Evolutionary conservation across 2,888 invertebrate genomes (phyloP), one percentile per base, ranked within the genome.

Genomic region (Gerris lacustris): DNA sequence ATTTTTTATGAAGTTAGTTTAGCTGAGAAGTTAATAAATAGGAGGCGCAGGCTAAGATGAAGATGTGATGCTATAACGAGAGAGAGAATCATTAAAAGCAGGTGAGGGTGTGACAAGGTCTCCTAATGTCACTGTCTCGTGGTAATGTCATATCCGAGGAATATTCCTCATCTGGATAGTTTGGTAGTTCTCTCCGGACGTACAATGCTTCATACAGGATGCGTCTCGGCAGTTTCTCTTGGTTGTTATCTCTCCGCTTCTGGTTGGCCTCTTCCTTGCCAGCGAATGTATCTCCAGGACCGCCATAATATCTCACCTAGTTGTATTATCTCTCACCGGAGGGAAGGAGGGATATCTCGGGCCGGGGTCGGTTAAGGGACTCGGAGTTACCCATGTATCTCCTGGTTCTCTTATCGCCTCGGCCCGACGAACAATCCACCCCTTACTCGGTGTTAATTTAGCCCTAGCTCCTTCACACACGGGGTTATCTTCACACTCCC

Each of bases 361-460:
- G 11, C 47, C 47, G 6, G 11, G 55, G 9, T 55, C 55, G 9
- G 11, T 55, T 31, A 31, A 31, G 31, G 31, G 31, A 31, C 55
- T 55, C 55, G 15, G 55, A 55, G 55, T 55, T 55, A 55, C 55
- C 55, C 55, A 55, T 55, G 55, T 55, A 55, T 55, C 55, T 55
- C 55, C 55, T 55, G 55, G 31, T 15, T 55, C 55, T 55, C 55
- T 55, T 55, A 55, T 55, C 55, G 55, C 55, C 55, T 55, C 55
- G 55, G 55, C 55, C 55, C 55, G 55, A 55, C 11, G 55, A 55
- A 55, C 55, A 55, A 55, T 55, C 55, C 55, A 11, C 9, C 55
- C 15, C 15, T 55, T 11, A 9, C 55, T 15, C 55, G 15, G 55
- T 55, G 55, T 55, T 55, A 55, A 55, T 55, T 55, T 55, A 55